phyloP scores from a whole-genome alignment of 2,113 vertebrate genomes.

The Pelmatolapia mariae region DNA sequence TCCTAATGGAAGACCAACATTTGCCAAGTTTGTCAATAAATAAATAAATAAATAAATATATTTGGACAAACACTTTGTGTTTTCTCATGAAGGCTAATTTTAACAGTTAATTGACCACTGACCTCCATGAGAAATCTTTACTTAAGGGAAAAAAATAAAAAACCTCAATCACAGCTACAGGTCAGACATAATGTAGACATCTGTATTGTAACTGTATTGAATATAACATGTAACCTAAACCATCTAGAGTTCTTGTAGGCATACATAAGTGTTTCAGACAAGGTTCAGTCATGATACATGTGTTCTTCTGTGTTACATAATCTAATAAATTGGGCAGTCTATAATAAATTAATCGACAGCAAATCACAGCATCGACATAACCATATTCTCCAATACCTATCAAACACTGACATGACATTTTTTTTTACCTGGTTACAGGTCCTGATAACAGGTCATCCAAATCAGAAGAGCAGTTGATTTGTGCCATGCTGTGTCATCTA shows the following conservation, averaged over 20 bases:
- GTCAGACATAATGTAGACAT: background rate
- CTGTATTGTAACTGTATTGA: background rate
- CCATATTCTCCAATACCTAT: background rate
- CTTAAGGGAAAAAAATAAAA: background rate
- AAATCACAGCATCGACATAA: background rate
- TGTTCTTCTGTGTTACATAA: background rate
- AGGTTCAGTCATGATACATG: background rate
- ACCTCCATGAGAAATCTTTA: background rate
- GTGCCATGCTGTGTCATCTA: fast-evolving
- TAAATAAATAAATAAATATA: background rate
- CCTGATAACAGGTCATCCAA: background rate
- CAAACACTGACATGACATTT: fast-evolving
- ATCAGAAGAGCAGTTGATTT: background rate
- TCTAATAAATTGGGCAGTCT: background rate
- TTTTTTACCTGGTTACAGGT: background rate
- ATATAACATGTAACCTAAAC: fast-evolving
- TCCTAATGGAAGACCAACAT: background rate
- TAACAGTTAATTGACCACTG: background rate
- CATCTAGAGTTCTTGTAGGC: background rate
- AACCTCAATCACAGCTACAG: background rate
- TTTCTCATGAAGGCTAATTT: background rate
- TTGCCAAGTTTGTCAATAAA: background rate
- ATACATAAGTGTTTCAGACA: background rate
- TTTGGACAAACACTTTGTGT: background rate
- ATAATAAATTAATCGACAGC: background rate